Evolutionary conservation across 2,888 invertebrate species (phyloP).

Genomic region (Villa cingulata): DNA sequence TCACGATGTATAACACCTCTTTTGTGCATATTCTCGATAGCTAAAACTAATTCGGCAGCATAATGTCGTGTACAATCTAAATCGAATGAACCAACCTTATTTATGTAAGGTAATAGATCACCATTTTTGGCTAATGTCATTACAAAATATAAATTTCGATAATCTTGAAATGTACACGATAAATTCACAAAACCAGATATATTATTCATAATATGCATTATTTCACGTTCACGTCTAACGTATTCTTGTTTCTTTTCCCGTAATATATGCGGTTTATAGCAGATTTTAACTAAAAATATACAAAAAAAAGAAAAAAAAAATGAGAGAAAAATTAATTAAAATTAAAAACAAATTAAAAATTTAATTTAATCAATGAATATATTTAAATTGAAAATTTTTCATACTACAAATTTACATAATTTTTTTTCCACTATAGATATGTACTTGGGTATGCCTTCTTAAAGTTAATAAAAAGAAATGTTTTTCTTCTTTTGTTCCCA

Average conservation of each 20-base stretch:
- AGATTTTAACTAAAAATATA: constrained; percentile 75
- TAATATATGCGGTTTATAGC: constrained; percentile 87
- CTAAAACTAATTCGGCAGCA: constrained; percentile 82
- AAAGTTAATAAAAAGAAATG: too few species aligned
- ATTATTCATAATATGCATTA: constrained; percentile 70
- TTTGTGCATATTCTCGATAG: constrained; percentile 80
- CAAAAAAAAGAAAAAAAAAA: constrained; percentile 2
- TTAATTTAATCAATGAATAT: too few species aligned
- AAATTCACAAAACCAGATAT: constrained; percentile 85
- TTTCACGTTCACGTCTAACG: constrained; percentile 88
- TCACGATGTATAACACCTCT: constrained; percentile 88
- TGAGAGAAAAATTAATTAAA: constrained; percentile 1
- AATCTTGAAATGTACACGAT: constrained; percentile 93
- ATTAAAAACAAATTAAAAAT: neutral
- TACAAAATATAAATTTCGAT: constrained; percentile 85
- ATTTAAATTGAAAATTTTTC: too few species aligned
- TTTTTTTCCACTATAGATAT: too few species aligned
- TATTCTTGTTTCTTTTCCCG: constrained; percentile 87
- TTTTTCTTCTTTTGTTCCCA: too few species aligned
- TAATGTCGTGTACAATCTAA: constrained; percentile 84
- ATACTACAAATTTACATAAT: too few species aligned
- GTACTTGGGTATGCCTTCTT: too few species aligned
- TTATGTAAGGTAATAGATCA: constrained; percentile 83
- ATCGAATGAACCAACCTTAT: constrained; percentile 81
- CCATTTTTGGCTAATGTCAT: constrained; percentile 90